Base-by-base conservation (phyloP, 2,797 vertebrate species). In the Poeciliopsis gracilis region DNA sequence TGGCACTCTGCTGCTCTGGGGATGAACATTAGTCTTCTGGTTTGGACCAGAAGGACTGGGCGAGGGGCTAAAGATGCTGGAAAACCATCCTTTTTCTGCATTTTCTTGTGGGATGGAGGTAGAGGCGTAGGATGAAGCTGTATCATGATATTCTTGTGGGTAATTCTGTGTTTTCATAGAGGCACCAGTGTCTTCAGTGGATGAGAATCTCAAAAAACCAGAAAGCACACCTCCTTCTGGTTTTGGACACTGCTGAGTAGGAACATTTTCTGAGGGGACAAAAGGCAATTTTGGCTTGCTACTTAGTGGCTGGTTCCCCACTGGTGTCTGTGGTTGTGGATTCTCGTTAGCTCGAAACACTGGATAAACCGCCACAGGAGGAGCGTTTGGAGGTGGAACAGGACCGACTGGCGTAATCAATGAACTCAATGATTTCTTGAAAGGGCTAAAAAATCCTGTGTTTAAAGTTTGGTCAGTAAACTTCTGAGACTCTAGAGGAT, bases 361-460 rank as follows among this genome's bases (percentile, higher is more conserved):
- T 77, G 96, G 94, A 90, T 93, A 95, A 82, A 96, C 96, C 85
- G 87, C 91, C 38, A 93, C 76, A 63, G 90, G 93, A 59, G 18
- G 82, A 76, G 93, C 90, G 90, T 85, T 95, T 88, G 92, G 96
- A 85, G 88, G 79, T 83, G 85, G 92, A 84, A 94, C 43, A 12
- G 94, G 92, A 3, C 85, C 73, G 78, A 94, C 88, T 86, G 94
- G 91, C 84, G 95, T 89, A 53, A 98, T 95, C 70, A 98, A 81
- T 10, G 97, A 97, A 92, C 95, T 97, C 73, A 97, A 91, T 28
- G 97, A 97, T 84, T 97, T 99, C 80, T 94, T 97, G 23, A 98
- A 95, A 7, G 97, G 97, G 72, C 93, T 96, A 81, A 98, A 96
- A 82, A 98, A 97, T 84, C 94, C 88, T 75, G 84, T 84, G 77